Conservation (phyloP, 2,888 invertebrate genomes). For the Pristionchus japonicus region DNA sequence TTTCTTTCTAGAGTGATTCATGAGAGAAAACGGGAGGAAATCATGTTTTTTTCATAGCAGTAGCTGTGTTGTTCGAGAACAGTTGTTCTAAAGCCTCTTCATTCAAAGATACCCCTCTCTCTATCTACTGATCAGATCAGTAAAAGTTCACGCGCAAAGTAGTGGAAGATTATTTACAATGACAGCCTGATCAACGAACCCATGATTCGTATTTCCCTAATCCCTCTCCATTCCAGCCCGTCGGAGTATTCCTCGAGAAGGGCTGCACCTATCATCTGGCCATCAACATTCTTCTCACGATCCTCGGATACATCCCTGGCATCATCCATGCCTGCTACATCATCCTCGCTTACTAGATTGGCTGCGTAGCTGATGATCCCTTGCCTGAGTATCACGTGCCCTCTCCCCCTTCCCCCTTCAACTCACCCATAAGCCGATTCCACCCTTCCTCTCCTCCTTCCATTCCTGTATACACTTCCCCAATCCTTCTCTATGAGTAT, state of each 20-base stretch:
- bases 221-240: constrained; percentile 54
- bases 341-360: constrained; percentile 15
- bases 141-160: too few relatives aligned
- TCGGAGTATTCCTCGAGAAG: constrained; percentile 65
- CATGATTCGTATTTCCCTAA: not conserved
- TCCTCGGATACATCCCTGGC: constrained; percentile 68
- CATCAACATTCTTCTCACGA: constrained; percentile 64
- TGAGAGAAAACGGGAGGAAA: not conserved
- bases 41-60: not conserved
- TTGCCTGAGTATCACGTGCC: constrained; percentile 24
- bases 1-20: not conserved
- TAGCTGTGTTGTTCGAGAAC: too few relatives aligned
- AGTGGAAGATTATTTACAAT: too few relatives aligned
- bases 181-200: not conserved
- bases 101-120: too few relatives aligned
- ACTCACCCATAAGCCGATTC: not conserved
- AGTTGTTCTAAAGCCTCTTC: too few relatives aligned
- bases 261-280: constrained; percentile 64
- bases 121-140: too few relatives aligned
- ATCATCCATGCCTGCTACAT: constrained; percentile 40
- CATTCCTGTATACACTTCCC: constrained; percentile 12
- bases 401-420: not conserved
- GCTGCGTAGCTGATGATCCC: constrained; percentile 24
- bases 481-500: not conserved
- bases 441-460: too few relatives aligned